Evolutionary conservation across 2,113 vertebrate genomes (phyloP).

Genomic region (Albula glossodonta): DNA sequence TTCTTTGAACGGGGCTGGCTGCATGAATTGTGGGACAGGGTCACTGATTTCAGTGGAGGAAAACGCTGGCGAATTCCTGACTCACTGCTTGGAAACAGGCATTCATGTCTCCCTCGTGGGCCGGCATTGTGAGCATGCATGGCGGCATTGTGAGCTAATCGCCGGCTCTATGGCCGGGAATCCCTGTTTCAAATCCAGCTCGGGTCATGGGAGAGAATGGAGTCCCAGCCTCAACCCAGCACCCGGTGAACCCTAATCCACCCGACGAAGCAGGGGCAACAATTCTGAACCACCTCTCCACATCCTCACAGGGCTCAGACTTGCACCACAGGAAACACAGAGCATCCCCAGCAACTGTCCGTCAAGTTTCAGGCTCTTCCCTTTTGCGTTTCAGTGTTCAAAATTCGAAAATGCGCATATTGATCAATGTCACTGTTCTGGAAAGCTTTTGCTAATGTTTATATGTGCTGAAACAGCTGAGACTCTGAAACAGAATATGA

Average conservation of each 20-base stretch:
- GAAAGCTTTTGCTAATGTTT: not conserved
- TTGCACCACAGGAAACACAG: not conserved
- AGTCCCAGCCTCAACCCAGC: slow-evolving; percentile 1
- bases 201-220: slow-evolving; percentile 3
- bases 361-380: not conserved
- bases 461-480: not conserved
- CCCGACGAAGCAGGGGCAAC: not conserved
- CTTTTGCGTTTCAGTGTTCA: not conserved
- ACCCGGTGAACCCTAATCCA: slow-evolving; percentile 1
- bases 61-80: not conserved
- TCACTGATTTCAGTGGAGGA: not conserved
- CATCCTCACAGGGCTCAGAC: not conserved
- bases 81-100: not conserved
- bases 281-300: not conserved
- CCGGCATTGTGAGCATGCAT: not conserved
- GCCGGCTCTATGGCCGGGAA: not conserved
- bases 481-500: not conserved
- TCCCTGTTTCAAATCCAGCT: slow-evolving; percentile 6
- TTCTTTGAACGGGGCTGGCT: not conserved
- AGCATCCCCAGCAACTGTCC: not conserved
- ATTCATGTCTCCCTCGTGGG: not conserved
- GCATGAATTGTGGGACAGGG: not conserved
- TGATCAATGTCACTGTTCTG: not conserved
- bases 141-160: slow-evolving; percentile 7
- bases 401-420: no score